Base-by-base conservation (phyloP, 2,113 vertebrate genomes). In the Rhombomys opimus region DNA sequence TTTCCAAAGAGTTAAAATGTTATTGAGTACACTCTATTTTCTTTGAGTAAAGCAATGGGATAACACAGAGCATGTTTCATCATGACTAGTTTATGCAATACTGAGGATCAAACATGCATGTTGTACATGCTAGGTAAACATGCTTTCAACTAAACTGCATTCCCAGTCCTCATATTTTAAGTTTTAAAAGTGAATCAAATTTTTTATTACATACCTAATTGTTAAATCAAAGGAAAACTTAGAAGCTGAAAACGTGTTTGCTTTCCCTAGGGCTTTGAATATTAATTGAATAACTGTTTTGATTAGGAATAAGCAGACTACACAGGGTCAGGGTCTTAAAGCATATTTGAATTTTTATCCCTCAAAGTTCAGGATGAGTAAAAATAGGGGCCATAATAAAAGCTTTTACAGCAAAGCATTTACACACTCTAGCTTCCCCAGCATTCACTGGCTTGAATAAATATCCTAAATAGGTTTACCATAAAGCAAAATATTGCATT, bases 401-500 rank as follows among this genome's bases (percentile, higher is more conserved):
- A 2, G 61, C 97, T 95, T n/a, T 75, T 92, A 95, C 2, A 93
- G 32, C 92, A 96, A 96, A 63, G 30, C 94, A 89, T 84, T 94
- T 97, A 87, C 27, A 96, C n/a, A 65, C 15, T 41, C 0, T 18
- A 89, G 54, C 72, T 95, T 75, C 95, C 7, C 95, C 67, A 94
- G 70, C 87, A 96, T 97, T 98, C 82, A 85, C 59, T 96, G 96
- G 41, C 95, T 96, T 97, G 93, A 97, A 97, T 97, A 97, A 97
- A 94, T 70, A 95, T 72, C 41, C 20, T 89, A 98, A 97, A 97
- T 97, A 91, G 97, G 97, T 75, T 97, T 76, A 82, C 14, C 87
- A 75, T 41, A 84, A 97, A 98, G 96, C 72, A 97, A 98, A 97
- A 97, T 97, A 95, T 61, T 97, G 25, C 93, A 89, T 96, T 98